phyloP scores from a whole-genome alignment of 2,888 invertebrate genomes.

The Pyrrhia umbra region DNA sequence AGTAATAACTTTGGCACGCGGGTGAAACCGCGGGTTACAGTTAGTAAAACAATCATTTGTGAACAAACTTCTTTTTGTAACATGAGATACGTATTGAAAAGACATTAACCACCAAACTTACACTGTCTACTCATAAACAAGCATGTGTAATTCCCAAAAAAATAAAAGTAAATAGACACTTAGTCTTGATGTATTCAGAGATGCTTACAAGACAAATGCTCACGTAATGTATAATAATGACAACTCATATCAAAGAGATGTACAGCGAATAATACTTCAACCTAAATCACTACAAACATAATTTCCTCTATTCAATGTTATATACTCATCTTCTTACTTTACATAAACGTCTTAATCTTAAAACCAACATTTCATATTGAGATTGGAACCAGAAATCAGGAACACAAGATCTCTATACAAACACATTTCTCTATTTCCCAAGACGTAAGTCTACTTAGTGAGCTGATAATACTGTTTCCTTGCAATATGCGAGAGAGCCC shows the following conservation, averaged over 20 bases:
- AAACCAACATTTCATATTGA: too few species aligned
- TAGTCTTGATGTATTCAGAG: too few species aligned
- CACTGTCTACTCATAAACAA: too few species aligned
- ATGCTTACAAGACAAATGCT: not conserved
- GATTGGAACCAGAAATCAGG: not conserved
- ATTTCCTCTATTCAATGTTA: not conserved
- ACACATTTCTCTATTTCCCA: slow-evolving; percentile 7
- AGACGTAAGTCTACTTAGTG: not conserved
- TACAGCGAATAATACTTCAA: slow-evolving; percentile 4
- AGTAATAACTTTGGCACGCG: too few species aligned
- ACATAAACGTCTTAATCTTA: not conserved
- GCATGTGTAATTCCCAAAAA: too few species aligned
- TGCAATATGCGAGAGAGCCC: slow-evolving; percentile 56
- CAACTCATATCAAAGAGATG: not conserved
- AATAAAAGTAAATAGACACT: too few species aligned
- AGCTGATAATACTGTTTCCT: slow-evolving; percentile 18
- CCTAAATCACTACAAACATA: not conserved
- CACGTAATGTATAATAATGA: too few species aligned
- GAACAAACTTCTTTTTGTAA: too few species aligned
- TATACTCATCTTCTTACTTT: not conserved
- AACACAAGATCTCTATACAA: not conserved
- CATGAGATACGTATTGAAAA: too few species aligned
- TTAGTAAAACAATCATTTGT: too few species aligned
- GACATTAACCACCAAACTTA: too few species aligned
- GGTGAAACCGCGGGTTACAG: too few species aligned